phyloP scores from a whole-genome alignment of 2,113 vertebrate genomes.

The Eptatretus burgeri region DNA sequence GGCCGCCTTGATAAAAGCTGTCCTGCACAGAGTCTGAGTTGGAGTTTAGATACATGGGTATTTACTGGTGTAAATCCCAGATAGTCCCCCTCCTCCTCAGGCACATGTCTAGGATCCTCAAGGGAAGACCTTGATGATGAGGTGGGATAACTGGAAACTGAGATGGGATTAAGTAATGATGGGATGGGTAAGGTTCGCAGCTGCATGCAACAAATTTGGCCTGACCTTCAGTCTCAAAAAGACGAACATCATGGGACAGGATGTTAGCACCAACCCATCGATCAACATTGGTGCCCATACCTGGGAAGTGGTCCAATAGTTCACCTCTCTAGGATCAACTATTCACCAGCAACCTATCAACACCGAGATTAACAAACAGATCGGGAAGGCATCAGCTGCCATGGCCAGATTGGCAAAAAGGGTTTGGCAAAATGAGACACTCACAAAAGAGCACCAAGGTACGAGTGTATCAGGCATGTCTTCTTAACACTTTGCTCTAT shows the following conservation, averaged over 20 bases:
- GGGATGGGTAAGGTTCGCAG: background rate
- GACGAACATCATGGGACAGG: background rate
- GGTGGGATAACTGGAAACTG: too few relatives aligned
- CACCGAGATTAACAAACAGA: background rate
- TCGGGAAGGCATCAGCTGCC: background rate
- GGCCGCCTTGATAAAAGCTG: too few relatives aligned
- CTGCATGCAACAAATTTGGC: background rate
- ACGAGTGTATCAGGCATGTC: background rate
- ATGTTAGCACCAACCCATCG: too few relatives aligned
- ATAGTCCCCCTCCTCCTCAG: too few relatives aligned
- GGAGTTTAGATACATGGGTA: too few relatives aligned
- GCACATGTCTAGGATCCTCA: too few relatives aligned
- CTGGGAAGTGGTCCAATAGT: background rate
- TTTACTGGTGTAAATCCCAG: too few relatives aligned
- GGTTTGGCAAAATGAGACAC: background rate
- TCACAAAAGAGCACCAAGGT: background rate
- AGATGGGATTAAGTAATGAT: too few relatives aligned
- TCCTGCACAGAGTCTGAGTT: too few relatives aligned
- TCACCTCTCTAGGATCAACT: background rate
- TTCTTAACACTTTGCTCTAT: too few relatives aligned
- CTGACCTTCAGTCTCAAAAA: background rate
- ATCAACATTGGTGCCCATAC: background rate
- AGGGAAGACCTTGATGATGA: too few relatives aligned
- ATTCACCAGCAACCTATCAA: background rate
- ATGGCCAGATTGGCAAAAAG: background rate